Evolutionary conservation across 1,140 invertebrate species (phyloP), one percentile per base, ranked within the genome.

Genomic region (Scylla paramamosain): DNA sequence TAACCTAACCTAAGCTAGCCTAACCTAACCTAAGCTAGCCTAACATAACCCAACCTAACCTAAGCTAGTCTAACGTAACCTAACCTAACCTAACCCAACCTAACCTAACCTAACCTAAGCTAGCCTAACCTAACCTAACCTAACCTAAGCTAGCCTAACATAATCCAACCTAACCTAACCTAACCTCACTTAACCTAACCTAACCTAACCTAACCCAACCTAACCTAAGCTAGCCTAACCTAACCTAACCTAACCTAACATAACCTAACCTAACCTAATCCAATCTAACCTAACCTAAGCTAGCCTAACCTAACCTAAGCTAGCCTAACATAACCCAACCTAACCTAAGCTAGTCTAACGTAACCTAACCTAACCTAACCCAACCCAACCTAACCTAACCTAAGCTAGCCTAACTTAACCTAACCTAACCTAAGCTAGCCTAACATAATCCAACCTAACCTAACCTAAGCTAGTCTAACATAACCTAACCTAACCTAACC

Each of bases 371-470:
- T 91, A 91, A 91, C 89, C 45, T 91, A 91, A 45, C 31, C 32
- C 29, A 48, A 91, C 28, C 45, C 48, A 91, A 91, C 32, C 89
- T 91, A 91, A 32, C 89, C 31, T 28, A 91, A 48, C 89, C 89
- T 91, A 91, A 32, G 16, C 32, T 91, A 91, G 25, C 32, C 89
- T 91, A 91, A 48, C 28, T 28, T 45, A 91, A 91, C 89, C 45
- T 91, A 91, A 91, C 45, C 89, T 91, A 91, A 91, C 89, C 7
- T 91, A 91, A 91, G 84, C 89, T n/a, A n/a, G n/a, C n/a, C n/a
- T n/a, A n/a, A n/a, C n/a, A n/a, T n/a, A n/a, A n/a, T n/a, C n/a
- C n/a, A n/a, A n/a, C n/a, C n/a, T n/a, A n/a, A n/a, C n/a, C n/a
- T n/a, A n/a, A n/a, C n/a, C n/a, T n/a, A n/a, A n/a, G n/a, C n/a